These are phyloP conservation scores for Conger conger DNA, from an alignment of 2,113 vertebrate species.

Conservation along the genomic window DNA sequence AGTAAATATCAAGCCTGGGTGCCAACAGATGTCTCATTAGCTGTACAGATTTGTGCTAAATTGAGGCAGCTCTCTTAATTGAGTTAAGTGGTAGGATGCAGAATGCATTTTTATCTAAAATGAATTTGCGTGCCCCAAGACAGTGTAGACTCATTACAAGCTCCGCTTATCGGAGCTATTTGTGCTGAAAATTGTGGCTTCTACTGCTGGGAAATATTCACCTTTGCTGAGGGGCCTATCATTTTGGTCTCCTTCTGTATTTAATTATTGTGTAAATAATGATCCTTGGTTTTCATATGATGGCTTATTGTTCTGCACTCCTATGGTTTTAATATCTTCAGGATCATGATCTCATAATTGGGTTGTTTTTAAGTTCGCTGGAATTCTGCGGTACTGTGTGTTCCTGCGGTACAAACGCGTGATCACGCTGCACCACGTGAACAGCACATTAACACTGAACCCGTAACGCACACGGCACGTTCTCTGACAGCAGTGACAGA, in stretches of 20 bases:
- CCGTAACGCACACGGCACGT: background rate
- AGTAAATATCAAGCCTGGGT: background rate
- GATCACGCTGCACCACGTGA: background rate
- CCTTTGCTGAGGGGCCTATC: background rate
- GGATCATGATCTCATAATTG: background rate
- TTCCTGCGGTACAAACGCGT: background rate
- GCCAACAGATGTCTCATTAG: background rate
- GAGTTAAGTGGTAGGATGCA: background rate
- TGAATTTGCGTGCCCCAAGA: background rate
- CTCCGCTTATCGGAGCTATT: background rate
- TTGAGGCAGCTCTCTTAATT: background rate
- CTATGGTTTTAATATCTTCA: background rate
- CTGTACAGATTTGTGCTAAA: background rate
- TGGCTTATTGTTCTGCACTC: background rate
- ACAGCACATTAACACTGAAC: background rate
- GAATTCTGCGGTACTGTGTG: background rate
- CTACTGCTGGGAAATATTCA: background rate
- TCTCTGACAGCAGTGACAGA: background rate
- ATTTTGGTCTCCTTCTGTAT: background rate
- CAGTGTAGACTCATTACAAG: background rate
- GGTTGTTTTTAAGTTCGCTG: background rate
- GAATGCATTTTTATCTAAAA: background rate
- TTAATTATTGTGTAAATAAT: background rate
- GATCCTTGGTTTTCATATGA: background rate
- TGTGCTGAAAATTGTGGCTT: background rate